Percentiles rank a stretch among this genome's conserved stretches.
Conservation (phyloP, 1,140 invertebrate genomes). For the Bombus waltoni region DNA sequence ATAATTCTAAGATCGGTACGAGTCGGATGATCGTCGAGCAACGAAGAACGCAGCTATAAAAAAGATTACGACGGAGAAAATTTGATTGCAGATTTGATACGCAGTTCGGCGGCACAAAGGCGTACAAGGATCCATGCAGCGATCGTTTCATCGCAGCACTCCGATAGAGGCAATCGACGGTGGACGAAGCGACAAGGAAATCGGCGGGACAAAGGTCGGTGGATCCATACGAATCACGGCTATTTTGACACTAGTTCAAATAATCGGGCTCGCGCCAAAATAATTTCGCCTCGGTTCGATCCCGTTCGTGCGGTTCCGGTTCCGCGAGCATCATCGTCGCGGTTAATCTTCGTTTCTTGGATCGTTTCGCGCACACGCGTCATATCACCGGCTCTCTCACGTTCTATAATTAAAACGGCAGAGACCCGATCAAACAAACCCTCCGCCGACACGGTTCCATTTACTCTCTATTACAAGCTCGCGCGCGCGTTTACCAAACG, state of each 20-base stretch:
- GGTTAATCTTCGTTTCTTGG: conserved; percentile 30
- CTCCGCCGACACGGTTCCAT: not conserved
- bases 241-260: conserved; percentile 30
- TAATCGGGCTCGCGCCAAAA: conserved; percentile 31
- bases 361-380: conserved; percentile 21
- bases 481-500: not conserved
- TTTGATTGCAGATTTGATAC: too few relatives aligned
- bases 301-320: conserved; percentile 19
- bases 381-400: conserved; percentile 5
- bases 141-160: too few relatives aligned
- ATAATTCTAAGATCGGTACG: not conserved
- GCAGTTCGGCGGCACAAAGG: too few relatives aligned
- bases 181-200: not conserved
- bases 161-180: not conserved
- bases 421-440: conserved; percentile 35
- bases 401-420: conserved; percentile 47
- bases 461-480: not conserved
- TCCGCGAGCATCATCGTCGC: conserved; percentile 28
- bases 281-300: conserved; percentile 9
- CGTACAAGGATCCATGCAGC: too few relatives aligned
- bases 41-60: not conserved
- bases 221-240: conserved; percentile 8
- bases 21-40: not conserved
- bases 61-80: not conserved
- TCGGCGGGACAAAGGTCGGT: conserved; percentile 1